Conservation (phyloP, 1,140 invertebrate species). For the Leptestheria dahalacensis region DNA sequence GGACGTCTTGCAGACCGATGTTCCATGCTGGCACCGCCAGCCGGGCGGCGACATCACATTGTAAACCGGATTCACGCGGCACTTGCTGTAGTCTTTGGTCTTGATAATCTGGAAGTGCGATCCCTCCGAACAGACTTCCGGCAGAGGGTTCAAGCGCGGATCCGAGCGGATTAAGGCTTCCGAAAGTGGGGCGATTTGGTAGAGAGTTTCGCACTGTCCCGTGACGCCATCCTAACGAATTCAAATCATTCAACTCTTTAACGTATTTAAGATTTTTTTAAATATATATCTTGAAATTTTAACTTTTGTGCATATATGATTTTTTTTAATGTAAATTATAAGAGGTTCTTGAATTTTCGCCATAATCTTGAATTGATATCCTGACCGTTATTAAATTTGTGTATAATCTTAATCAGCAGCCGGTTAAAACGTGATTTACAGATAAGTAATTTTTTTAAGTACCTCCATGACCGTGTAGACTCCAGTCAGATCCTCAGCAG, state of each 20-base stretch:
- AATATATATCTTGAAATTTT: not conserved
- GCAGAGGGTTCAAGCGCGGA: constrained; percentile 3
- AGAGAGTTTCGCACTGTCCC: constrained; percentile 14
- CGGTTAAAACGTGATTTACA: not conserved
- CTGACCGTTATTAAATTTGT: not conserved
- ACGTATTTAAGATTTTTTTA: not conserved
- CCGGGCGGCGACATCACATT: constrained; percentile 10
- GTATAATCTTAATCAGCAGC: not conserved
- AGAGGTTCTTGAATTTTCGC: not conserved
- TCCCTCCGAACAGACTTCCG: constrained; percentile 9
- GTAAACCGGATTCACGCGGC: constrained; percentile 9
- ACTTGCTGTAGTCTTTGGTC: constrained; percentile 12
- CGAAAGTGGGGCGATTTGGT: constrained; percentile 12
- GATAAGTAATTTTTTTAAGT: not conserved
- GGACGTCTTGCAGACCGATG: constrained; percentile 5
- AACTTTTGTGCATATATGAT: not conserved
- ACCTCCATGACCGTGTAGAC: constrained; percentile 12
- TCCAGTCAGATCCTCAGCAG: not conserved
- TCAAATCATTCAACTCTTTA: not conserved
- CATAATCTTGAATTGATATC: not conserved
- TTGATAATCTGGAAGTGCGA: constrained; percentile 16
- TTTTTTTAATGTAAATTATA: not conserved
- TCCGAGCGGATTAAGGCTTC: constrained; percentile 4
- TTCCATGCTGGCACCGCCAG: constrained; percentile 6
- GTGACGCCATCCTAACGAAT: constrained; percentile 10